These are phyloP conservation scores for Parthenolecanium corni DNA, from an alignment of 2,888 invertebrate genomes.

Conservation along the genomic window DNA sequence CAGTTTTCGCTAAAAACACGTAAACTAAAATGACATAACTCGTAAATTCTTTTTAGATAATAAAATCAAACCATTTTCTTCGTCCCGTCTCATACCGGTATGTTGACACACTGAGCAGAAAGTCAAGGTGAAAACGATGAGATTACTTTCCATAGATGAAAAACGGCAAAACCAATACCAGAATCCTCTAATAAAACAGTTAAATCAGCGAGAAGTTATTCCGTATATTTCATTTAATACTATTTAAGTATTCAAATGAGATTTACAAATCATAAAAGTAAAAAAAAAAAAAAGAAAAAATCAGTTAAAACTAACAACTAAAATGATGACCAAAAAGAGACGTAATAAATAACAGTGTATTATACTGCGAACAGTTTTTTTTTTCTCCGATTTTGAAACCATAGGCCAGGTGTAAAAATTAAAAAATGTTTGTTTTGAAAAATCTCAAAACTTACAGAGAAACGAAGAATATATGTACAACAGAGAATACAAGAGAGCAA, in stretches of 20 bases:
- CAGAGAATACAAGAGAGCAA: neutral
- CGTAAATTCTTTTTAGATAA: no score
- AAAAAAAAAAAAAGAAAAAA: slow-evolving; percentile 12
- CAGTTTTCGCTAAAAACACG: no score
- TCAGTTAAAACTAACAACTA: slow-evolving; percentile 5
- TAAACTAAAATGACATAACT: no score
- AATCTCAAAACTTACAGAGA: neutral
- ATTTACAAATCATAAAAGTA: slow-evolving; percentile 22
- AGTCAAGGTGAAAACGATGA: no score
- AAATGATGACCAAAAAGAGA: slow-evolving; percentile 1
- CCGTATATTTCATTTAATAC: slow-evolving; percentile 16
- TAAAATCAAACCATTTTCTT: no score
- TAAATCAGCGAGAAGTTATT: neutral
- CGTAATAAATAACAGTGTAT: slow-evolving; percentile 14
- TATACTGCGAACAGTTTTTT: slow-evolving; percentile 12
- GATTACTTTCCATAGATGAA: no score
- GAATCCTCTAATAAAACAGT: neutral
- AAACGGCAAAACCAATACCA: no score
- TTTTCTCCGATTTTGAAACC: slow-evolving; percentile 4
- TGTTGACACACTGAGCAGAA: no score
- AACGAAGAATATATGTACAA: slow-evolving; percentile 6
- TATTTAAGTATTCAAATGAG: slow-evolving; percentile 21
- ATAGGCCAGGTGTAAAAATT: slow-evolving; percentile 4
- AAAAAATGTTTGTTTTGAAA: slow-evolving; percentile 7
- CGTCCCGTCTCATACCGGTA: no score